Conservation (phyloP, 2,797 vertebrate species). For the Pseudomugil gertrudae region DNA sequence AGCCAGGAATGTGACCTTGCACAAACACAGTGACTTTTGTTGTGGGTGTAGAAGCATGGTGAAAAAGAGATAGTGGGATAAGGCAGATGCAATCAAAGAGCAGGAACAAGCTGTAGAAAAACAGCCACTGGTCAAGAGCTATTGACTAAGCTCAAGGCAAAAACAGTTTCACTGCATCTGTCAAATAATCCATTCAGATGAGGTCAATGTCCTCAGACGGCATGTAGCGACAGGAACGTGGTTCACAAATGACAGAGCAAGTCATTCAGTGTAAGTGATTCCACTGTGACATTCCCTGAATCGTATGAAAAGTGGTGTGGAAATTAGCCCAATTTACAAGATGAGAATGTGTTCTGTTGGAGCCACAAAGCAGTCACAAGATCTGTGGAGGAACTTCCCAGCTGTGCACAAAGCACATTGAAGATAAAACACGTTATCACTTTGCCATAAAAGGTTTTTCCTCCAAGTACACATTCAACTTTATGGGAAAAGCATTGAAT, state of each 20-base stretch:
- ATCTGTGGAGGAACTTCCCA: slow-evolving; percentile 18
- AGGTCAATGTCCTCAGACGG: slow-evolving; percentile 33
- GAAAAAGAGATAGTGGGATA: slow-evolving; percentile 26
- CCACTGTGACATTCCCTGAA: slow-evolving; percentile 33
- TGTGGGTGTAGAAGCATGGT: slow-evolving; percentile 34
- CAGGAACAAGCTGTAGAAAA: slow-evolving; percentile 39
- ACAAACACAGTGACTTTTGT: slow-evolving; percentile 59
- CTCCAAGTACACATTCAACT: not conserved
- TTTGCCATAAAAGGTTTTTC: not conserved
- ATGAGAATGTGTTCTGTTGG: slow-evolving; percentile 10
- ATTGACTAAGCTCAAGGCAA: slow-evolving; percentile 44
- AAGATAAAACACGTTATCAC: slow-evolving; percentile 1
- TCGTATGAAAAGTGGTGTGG: slow-evolving; percentile 27
- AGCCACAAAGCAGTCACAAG: slow-evolving; percentile 45
- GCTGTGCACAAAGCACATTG: slow-evolving; percentile 17
- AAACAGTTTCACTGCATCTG: slow-evolving; percentile 48
- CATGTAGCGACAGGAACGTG: slow-evolving; percentile 24
- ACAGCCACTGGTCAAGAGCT: slow-evolving; percentile 50
- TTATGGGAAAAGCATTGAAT: not conserved
- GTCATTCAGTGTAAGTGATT: slow-evolving; percentile 32
- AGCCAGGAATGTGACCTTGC: slow-evolving; percentile 75
- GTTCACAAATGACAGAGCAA: slow-evolving; percentile 33
- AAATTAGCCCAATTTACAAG: slow-evolving; percentile 21
- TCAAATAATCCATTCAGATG: slow-evolving; percentile 37
- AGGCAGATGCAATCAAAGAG: slow-evolving; percentile 50